phyloP scores from a whole-genome alignment of 1,140 invertebrate genomes.

The Plodia interpunctella region DNA sequence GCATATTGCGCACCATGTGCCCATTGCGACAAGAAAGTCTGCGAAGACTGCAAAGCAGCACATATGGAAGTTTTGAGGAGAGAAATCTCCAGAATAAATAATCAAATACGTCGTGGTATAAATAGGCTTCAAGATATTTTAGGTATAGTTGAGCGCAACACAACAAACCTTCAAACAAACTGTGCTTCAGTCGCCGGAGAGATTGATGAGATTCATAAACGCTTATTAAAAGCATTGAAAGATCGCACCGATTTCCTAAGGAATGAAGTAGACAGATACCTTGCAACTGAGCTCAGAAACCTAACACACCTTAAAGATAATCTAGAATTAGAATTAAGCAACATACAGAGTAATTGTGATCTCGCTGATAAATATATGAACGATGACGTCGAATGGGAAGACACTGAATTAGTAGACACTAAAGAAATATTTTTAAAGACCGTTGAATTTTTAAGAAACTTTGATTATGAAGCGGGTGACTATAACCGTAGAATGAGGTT shows the following conservation, averaged over 20 bases:
- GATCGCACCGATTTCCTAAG: slow-evolving; percentile 93
- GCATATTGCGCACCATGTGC: slow-evolving; percentile 91
- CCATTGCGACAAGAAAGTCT: slow-evolving; percentile 96
- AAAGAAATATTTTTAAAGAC: slow-evolving; percentile 97
- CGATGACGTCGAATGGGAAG: slow-evolving; percentile 91
- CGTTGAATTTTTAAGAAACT: slow-evolving; percentile 94
- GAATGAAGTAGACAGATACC: slow-evolving; percentile 92
- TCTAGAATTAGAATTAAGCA: slow-evolving; percentile 93
- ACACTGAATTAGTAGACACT: slow-evolving; percentile 93
- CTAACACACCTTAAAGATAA: slow-evolving; percentile 93
- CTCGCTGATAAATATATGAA: slow-evolving; percentile 96
- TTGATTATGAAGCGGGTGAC: slow-evolving; percentile 94
- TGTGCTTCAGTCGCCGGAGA: slow-evolving; percentile 92
- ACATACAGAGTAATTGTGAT: slow-evolving; percentile 96
- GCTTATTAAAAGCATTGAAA: slow-evolving; percentile 93
- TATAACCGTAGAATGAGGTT: slow-evolving; percentile 91
- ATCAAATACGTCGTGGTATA: slow-evolving; percentile 91
- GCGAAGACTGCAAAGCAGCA: slow-evolving; percentile 93
- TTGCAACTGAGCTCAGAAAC: slow-evolving; percentile 88
- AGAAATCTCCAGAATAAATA: slow-evolving; percentile 96
- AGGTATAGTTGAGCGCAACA: slow-evolving; percentile 90
- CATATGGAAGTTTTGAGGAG: slow-evolving; percentile 97
- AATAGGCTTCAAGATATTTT: slow-evolving; percentile 92
- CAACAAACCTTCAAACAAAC: slow-evolving; percentile 89
- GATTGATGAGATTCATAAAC: slow-evolving; percentile 93